Evolutionary conservation across 2,888 invertebrate genomes (phyloP).

Genomic region (Drosophila limbata): DNA sequence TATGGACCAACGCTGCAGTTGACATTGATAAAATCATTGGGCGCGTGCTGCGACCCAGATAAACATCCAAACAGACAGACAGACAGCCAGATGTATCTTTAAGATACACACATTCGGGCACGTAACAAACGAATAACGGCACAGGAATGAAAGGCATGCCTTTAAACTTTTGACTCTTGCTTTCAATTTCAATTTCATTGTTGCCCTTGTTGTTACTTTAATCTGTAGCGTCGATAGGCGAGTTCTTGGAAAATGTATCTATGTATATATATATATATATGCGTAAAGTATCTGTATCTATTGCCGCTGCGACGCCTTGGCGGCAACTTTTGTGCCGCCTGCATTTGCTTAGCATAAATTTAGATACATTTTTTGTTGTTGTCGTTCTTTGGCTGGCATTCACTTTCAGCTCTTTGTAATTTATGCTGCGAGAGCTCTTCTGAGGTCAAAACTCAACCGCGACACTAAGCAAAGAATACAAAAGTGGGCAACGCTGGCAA

Average conservation of each 20-base stretch:
- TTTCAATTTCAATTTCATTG: constrained; percentile 41
- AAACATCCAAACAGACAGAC: constrained; percentile 6
- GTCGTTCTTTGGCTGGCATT: constrained; percentile 46
- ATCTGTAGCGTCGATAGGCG: constrained; percentile 29
- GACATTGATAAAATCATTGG: constrained; percentile 79
- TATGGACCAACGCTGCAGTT: constrained; percentile 57
- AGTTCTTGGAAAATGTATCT: constrained; percentile 52
- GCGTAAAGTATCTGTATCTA: constrained; percentile 45
- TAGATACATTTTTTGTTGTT: constrained; percentile 33
- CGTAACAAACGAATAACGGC: constrained; percentile 27
- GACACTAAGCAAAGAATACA: constrained; percentile 31
- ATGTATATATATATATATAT: background rate
- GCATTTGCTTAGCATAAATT: constrained; percentile 79
- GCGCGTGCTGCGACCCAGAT: constrained; percentile 69
- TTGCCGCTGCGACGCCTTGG: constrained; percentile 52
- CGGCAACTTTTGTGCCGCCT: constrained; percentile 50
- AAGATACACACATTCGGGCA: constrained; percentile 30
- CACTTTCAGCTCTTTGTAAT: constrained; percentile 64
- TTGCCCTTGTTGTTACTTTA: constrained; percentile 33
- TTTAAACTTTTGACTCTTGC: constrained; percentile 53
- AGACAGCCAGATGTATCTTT: constrained; percentile 19
- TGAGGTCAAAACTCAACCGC: constrained; percentile 63
- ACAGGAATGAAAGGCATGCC: constrained; percentile 29
- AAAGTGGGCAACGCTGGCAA: constrained; percentile 21
- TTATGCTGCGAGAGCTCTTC: constrained; percentile 60